Evolutionary conservation across 2,888 invertebrate species (phyloP).

Genomic region (Polydrusus pterygomalis): DNA sequence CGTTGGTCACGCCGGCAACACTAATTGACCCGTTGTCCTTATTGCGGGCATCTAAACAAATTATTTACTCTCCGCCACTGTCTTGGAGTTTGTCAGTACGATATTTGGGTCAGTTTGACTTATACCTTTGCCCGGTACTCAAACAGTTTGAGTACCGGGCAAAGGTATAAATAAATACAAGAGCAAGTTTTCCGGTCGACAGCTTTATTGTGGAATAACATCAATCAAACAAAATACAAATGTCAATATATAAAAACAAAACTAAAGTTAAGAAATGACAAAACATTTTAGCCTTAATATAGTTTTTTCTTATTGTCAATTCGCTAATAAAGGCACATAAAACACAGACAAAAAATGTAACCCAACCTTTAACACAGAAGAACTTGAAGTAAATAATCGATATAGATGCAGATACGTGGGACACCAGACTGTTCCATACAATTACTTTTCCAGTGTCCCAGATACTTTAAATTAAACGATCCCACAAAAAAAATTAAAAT

Average conservation of each 20-base stretch:
- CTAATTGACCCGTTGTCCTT: too few species aligned
- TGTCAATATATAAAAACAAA: not conserved
- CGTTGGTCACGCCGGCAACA: too few species aligned
- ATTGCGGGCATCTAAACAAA: too few species aligned
- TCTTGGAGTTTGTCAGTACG: too few species aligned
- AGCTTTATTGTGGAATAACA: conserved; percentile 39
- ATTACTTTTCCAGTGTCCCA: too few species aligned
- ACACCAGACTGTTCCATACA: too few species aligned
- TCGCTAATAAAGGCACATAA: conserved; percentile 12
- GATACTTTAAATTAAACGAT: too few species aligned
- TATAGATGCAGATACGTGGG: not conserved
- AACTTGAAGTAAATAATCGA: not conserved
- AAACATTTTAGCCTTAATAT: conserved; percentile 15
- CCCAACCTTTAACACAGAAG: conserved; percentile 1
- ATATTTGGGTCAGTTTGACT: too few species aligned
- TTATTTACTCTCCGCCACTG: too few species aligned
- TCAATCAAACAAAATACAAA: conserved; percentile 12
- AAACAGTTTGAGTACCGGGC: too few species aligned
- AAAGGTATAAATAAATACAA: not conserved
- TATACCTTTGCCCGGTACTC: too few species aligned
- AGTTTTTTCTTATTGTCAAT: conserved; percentile 12
- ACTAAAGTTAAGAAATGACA: conserved; percentile 7
- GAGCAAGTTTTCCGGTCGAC: not conserved
- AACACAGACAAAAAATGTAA: not conserved
- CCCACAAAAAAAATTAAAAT: too few species aligned